Conservation (phyloP, 1,140 invertebrate species). For the Drosophila ercepeae region DNA sequence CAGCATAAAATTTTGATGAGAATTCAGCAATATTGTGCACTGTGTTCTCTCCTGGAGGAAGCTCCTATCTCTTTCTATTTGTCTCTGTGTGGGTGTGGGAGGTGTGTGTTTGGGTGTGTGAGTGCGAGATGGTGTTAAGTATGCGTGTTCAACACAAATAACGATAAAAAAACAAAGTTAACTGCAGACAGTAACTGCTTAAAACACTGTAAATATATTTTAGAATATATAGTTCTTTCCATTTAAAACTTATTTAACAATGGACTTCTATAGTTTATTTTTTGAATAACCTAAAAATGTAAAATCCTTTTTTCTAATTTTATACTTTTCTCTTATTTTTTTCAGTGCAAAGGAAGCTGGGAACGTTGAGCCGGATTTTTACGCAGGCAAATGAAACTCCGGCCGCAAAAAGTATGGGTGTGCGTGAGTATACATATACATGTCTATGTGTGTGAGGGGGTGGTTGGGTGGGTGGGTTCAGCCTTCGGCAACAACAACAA, state of each 20-base stretch:
- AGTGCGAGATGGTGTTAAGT: conserved; percentile 64
- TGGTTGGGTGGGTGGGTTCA: not conserved
- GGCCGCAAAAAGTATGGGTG: conserved; percentile 21
- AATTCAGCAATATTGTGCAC: conserved; percentile 80
- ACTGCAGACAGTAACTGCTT: conserved; percentile 47
- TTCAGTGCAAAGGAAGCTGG: not conserved
- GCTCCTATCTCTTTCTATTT: conserved; percentile 26
- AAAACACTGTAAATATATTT: conserved; percentile 3
- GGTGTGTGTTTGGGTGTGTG: conserved; percentile 20
- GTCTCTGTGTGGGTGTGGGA: conserved; percentile 5
- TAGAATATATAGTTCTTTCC: too few relatives aligned
- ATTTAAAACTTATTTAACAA: not conserved
- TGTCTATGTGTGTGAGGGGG: conserved; percentile 16
- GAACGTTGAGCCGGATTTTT: conserved; percentile 35
- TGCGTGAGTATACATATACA: not conserved
- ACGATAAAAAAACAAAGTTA: conserved; percentile 82
- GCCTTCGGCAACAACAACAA: conserved; percentile 39
- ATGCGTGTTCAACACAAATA: conserved; percentile 82
- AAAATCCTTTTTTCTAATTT: too few relatives aligned
- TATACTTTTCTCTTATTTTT: not conserved
- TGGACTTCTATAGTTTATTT: too few relatives aligned
- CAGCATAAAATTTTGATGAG: conserved; percentile 84
- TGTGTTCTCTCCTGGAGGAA: conserved; percentile 30
- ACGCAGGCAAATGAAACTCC: conserved; percentile 57
- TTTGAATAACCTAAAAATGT: too few relatives aligned